A percentile compares a stretch with the other conserved stretches of the same genome.
Conservation (phyloP, 2,113 vertebrate species). For the Sebastes schlegelii region DNA sequence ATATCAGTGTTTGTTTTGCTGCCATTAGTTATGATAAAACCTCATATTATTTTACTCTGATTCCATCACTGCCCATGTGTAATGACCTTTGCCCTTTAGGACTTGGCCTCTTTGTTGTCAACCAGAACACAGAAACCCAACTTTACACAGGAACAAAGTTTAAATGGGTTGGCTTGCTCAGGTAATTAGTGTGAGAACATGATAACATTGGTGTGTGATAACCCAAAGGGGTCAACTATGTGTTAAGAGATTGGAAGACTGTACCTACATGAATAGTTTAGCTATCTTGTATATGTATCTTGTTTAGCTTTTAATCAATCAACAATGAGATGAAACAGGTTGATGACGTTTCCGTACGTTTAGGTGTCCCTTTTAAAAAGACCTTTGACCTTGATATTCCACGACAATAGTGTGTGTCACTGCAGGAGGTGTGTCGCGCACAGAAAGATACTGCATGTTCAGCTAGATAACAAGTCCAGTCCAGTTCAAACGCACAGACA, state of each 20-base stretch:
- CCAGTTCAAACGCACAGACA: slow-evolving; percentile 19
- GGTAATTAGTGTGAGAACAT: slow-evolving; percentile 33
- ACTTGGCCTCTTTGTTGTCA: slow-evolving; percentile 39
- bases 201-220: slow-evolving; percentile 46
- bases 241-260: background rate
- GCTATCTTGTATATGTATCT: background rate
- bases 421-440: slow-evolving; percentile 19
- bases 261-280: background rate
- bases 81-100: slow-evolving; percentile 49
- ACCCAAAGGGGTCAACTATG: background rate
- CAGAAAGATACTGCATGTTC: background rate
- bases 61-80: slow-evolving; percentile 14
- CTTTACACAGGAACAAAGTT: slow-evolving; percentile 61
- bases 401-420: slow-evolving; percentile 1
- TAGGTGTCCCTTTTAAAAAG: background rate
- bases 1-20: background rate
- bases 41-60: background rate
- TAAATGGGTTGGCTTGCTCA: slow-evolving; percentile 27
- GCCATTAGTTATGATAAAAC: background rate
- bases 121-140: background rate
- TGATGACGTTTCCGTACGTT: background rate
- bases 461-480: slow-evolving; percentile 29
- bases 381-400: slow-evolving; percentile 16
- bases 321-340: background rate
- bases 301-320: background rate